These are phyloP conservation scores for Vicugna pacos DNA, from an alignment of 2,113 vertebrate genomes.

Conservation along the genomic window DNA sequence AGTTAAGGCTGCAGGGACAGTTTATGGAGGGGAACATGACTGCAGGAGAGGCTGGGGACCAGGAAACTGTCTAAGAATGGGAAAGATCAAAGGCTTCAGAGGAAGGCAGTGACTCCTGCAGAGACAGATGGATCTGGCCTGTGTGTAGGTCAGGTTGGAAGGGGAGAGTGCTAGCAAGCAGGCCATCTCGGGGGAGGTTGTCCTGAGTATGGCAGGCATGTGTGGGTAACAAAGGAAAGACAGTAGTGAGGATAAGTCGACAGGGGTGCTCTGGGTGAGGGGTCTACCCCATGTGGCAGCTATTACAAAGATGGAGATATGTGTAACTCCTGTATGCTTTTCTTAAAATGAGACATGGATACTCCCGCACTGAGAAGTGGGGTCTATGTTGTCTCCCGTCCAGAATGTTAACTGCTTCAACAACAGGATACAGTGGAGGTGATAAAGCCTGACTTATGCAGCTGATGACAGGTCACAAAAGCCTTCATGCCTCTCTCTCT, in stretches of 20 bases:
- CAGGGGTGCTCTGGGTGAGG: neutral
- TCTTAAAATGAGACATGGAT: neutral
- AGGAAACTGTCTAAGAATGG: neutral
- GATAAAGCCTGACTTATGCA: accelerated
- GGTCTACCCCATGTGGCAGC: neutral
- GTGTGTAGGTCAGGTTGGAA: neutral
- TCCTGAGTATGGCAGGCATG: neutral
- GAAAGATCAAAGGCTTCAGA: neutral
- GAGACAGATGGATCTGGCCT: neutral
- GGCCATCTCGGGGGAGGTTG: neutral
- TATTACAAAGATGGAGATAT: neutral
- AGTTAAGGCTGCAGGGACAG: accelerated
- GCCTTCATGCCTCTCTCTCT: no score
- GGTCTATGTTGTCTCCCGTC: neutral
- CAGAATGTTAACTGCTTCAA: neutral
- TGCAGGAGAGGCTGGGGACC: neutral
- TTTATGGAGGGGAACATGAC: accelerated
- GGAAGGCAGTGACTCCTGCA: neutral
- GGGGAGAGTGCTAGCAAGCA: neutral
- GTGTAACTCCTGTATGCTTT: neutral
- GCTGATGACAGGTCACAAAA: neutral
- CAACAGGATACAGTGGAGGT: neutral
- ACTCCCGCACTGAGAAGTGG: neutral
- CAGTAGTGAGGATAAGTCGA: neutral
- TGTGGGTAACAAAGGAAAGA: neutral